Percentiles rank a stretch among this genome's conserved stretches.
phyloP scores from a whole-genome alignment of 2,797 vertebrate genomes.

The Carcharodon carcharias region DNA sequence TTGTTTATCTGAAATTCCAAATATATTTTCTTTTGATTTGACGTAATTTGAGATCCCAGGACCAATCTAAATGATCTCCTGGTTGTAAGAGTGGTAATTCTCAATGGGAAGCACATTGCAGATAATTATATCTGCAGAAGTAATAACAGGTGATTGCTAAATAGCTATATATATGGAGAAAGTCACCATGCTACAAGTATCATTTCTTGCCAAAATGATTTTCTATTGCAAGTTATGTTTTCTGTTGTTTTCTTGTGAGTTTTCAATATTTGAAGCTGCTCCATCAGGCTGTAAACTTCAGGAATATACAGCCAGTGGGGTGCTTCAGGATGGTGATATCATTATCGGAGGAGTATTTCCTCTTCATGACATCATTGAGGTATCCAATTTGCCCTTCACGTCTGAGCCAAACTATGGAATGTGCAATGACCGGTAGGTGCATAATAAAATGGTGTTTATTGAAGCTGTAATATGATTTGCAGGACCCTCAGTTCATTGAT shows the following conservation, averaged over 20 bases:
- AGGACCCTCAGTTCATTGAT: not conserved
- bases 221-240: not conserved
- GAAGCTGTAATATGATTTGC: not conserved
- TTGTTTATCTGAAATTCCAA: not conserved
- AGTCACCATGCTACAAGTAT: not conserved
- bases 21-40: not conserved
- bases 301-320: not conserved
- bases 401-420: not conserved
- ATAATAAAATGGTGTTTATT: not conserved
- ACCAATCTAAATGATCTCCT: not conserved
- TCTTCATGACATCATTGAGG: not conserved
- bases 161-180: not conserved
- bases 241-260: not conserved
- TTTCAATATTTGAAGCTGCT: not conserved
- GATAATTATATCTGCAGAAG: not conserved
- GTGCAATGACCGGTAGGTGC: constrained; percentile 36
- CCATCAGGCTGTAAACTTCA: not conserved
- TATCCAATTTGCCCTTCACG: not conserved
- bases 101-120: not conserved
- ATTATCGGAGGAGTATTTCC: constrained; percentile 37
- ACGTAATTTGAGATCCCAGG: not conserved
- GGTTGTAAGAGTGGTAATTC: not conserved
- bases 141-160: not conserved
- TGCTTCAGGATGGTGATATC: constrained; percentile 21
- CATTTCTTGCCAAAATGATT: not conserved